Base-by-base conservation (phyloP, 2,888 invertebrate genomes). In the Orthosia gracilis region DNA sequence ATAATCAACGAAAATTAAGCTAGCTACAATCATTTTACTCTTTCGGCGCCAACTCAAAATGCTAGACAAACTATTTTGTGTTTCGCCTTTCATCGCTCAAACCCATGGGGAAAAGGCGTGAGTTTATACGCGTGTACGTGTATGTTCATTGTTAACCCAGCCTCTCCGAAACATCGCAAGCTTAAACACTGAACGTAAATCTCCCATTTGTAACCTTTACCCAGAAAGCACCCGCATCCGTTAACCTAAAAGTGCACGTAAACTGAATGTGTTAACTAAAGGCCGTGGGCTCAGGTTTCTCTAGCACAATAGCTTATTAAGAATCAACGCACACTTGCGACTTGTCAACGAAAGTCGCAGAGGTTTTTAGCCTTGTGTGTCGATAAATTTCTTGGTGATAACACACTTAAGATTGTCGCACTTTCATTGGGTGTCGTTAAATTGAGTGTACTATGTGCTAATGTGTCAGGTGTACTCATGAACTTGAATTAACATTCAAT, bases 301-400 rank as follows among this genome's bases (percentile, higher is more conserved):
- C 80, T 47, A 18, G 69, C 26, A 86, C 86, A 86, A 86, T 86
- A 57, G 73, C 75, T 81, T 71, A 86, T 87, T 87, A 87, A 77
- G 58, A 86, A 67, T 73, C 87, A 50, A 23, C 61, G 68, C 81
- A 75, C 81, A 85, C 58, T 40, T 21, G 7, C 68, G 13, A 73
- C 78, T 50, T 63, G 69, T 61, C 66, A 9, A 73, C 52, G 83
- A 79, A 73, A 83, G 79, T 76, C 69, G 63, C 52, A 26, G 21
- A 13, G 55, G 54, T 45, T 71, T 84, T 84, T 80, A 73, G 57
- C 68, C 80, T n/a, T 67, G 50, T n/a, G 40, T 73, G 84, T 74
- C 54, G 50, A 61, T 31, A 58, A 66, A 73, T 49, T 49, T 64
- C 50, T 18, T 26, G 31, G 65, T 4, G 12, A 52, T 71, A 23